Conservation (phyloP, 2,797 vertebrate genomes). For the Urocyon cinereoargenteus region DNA sequence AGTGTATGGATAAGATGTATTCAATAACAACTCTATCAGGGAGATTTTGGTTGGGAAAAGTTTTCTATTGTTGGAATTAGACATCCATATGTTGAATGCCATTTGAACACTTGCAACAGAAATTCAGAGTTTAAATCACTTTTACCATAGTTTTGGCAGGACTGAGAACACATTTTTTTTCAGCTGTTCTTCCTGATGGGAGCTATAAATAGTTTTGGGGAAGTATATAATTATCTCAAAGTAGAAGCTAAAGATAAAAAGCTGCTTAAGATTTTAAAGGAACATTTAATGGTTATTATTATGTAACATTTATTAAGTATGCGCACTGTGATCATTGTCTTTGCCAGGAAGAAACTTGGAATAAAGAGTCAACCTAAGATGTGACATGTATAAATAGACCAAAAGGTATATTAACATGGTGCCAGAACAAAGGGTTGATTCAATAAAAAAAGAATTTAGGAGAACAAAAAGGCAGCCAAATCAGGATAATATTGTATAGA, state of each 20-base stretch:
- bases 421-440: conserved; percentile 29
- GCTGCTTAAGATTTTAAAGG: conserved; percentile 73
- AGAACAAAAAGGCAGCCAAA: not conserved
- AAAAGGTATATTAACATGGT: conserved; percentile 34
- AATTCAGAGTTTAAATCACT: conserved; percentile 70
- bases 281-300: conserved; percentile 81
- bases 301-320: conserved; percentile 81
- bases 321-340: conserved; percentile 68
- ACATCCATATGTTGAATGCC: conserved; percentile 81
- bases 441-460: conserved; percentile 2
- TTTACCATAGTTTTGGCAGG: conserved; percentile 71
- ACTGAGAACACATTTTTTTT: conserved; percentile 72
- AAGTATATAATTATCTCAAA: conserved; percentile 83
- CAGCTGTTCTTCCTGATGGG: conserved; percentile 73
- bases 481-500: not conserved
- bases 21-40: not conserved
- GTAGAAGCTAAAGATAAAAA: conserved; percentile 80
- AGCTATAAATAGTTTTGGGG: conserved; percentile 75
- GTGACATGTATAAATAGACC: conserved; percentile 66
- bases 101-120: conserved; percentile 57
- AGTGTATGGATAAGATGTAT: not conserved
- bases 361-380: conserved; percentile 64
- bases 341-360: conserved; percentile 71
- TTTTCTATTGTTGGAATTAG: conserved; percentile 82
- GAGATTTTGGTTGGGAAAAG: not conserved